Evolutionary conservation across 1,140 invertebrate species (phyloP), one percentile per base, ranked within the genome.

Genomic region (Sinonovacula constricta): DNA sequence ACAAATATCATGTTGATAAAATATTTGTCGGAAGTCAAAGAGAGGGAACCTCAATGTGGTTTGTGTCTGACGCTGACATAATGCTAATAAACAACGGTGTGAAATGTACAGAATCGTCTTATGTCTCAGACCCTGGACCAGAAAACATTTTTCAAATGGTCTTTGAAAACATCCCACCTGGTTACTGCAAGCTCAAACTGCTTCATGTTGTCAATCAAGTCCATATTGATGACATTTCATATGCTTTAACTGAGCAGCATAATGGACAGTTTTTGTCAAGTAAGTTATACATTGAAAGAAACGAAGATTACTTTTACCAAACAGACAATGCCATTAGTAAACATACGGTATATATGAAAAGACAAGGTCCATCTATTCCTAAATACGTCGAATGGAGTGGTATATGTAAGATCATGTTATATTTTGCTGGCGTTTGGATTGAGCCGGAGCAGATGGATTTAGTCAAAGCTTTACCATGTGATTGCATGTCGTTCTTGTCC

Each of bases 401-500:
- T n/a, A n/a, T 18, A 45, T 18, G 18, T 45, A 7, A 7, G 39
- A 45, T 18, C 39, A 45, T 45, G 39, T 18, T 45, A 18, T 7
- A 45, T 18, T 10, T 18, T 10, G 39, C 7, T 10, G 7, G 39
- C 39, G 18, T 10, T 45, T 7, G 7, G 18, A 18, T 10, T 18
- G 7, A 45, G 7, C 7, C 39, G 18, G 39, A 45, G 18, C 7
- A 45, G 7, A 39, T 74, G 7, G 60, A 75, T 28, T 63, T 33
- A 56, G 71, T 66, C 7, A 1, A 36, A 22, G 71, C 60, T 1
- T 75, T 75, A 28, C 71, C 60, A 26, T 75, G 71, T 36, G 12
- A 24, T 3, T 10, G 15, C 12, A 12, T 36, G 2, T 7, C 1
- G 4, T 18, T 65, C 4, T 7, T 66, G 10, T 1, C 3, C 14